Percentiles rank a stretch among this genome's conserved stretches.
Evolutionary conservation across 2,113 vertebrate species (phyloP).

Genomic region (Lucifuga dentata): DNA sequence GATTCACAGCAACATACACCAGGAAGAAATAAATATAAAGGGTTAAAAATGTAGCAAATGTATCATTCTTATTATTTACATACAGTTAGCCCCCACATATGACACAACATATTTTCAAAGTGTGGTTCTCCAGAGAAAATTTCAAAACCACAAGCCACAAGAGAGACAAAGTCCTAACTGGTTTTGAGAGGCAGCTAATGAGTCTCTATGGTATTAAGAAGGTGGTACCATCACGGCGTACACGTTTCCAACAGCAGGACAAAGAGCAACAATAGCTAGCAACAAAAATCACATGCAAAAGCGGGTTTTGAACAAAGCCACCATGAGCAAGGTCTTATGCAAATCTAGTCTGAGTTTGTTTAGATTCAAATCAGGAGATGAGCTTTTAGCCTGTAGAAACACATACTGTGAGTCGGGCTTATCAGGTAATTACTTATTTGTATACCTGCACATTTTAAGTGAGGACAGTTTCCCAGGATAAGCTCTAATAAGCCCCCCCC

Average conservation of each 20-base stretch:
- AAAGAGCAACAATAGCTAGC: conserved; percentile 46
- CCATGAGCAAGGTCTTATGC: conserved; percentile 42
- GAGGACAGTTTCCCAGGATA: neutral
- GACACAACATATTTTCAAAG: neutral
- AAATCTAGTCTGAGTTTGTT: conserved; percentile 66
- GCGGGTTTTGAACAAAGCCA: conserved; percentile 56
- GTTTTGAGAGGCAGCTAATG: conserved; percentile 1
- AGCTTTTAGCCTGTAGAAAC: conserved; percentile 1
- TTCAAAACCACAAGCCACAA: conserved; percentile 2
- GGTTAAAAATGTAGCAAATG: neutral
- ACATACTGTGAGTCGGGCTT: neutral
- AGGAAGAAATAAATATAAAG: conserved; percentile 1
- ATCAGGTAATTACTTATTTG: conserved; percentile 12
- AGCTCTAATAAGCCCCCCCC: neutral
- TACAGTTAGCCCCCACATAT: too few species aligned
- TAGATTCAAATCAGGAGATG: conserved; percentile 64
- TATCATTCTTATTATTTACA: too few species aligned
- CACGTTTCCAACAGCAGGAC: neutral
- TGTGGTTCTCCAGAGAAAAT: neutral
- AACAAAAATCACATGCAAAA: conserved; percentile 66
- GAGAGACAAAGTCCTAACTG: conserved; percentile 1
- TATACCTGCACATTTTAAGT: conserved; percentile 14
- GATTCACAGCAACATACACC: neutral
- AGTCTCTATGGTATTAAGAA: conserved; percentile 17
- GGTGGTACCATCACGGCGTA: neutral